Evolutionary conservation across 2,888 invertebrate species (phyloP), one percentile per base, ranked within the genome.

Genomic region (Ferdinandea cuprea): DNA sequence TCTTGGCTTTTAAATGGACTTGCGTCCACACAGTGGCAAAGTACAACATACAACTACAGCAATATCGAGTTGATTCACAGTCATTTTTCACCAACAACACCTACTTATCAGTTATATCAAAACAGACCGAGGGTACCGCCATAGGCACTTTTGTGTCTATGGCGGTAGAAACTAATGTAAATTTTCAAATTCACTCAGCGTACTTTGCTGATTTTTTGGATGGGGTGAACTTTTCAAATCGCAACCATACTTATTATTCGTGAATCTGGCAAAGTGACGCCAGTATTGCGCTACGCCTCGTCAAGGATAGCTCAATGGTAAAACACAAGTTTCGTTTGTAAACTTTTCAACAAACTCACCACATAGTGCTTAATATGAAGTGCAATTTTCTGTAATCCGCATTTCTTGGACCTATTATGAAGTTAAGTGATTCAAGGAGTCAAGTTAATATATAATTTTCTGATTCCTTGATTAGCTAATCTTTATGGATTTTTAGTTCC

Each of bases 21-120:
- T 17, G 90, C 90, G 3, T 88, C 88, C 7, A 89, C 87, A 17
- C 89, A 89, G 90, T 89, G 90, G 90, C 89, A 89, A 85, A 90
- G 89, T 59, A 88, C 89, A 87, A 88, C 15, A 87, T 87, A 66
- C 89, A 89, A 80, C 89, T 89, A 85, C 7, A 89, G 89, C 11
- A 90, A 85, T 37, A 86, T 89, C 52, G 86, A 44, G 1, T 85
- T 89, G 9, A 87, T 89, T 40, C 88, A 89, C 2, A 89, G 89
- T 37, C 89, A 90, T 76, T 89, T 89, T 61, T 89, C 90, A 37
- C 90, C 89, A 52, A 86, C 87, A 0, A 89, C 89, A 63, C 89
- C 89, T 13, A 80, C 88, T 11, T 89, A 89, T 52, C 89, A 89
- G 85, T 86, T 89, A 11, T n/a, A 28, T 1, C 28, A 4, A n/a